These are phyloP conservation scores for Cranoglanis bouderius DNA, from an alignment of 2,113 vertebrate species.

Conservation along the genomic window DNA sequence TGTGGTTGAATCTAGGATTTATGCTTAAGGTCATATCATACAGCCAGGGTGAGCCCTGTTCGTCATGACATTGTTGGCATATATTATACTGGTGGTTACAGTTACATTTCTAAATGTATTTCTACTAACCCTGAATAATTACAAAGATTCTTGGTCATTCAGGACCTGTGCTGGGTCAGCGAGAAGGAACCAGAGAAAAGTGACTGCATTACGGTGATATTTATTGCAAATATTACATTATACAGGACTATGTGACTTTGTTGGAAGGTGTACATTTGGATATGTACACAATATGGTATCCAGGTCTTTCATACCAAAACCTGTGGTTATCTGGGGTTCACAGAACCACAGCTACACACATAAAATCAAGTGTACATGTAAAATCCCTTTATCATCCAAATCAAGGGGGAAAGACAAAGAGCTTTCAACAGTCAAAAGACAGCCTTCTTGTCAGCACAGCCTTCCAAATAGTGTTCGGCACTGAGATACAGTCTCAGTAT, in stretches of 20 bases:
- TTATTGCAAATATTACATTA: neutral
- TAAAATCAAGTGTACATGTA: no score
- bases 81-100: neutral
- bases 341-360: no score
- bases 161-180: neutral
- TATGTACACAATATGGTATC: neutral
- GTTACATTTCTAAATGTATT: neutral
- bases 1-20: neutral
- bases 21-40: neutral
- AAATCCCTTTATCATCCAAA: neutral
- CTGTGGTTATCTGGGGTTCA: no score
- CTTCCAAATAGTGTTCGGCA: no score
- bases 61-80: neutral
- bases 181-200: neutral
- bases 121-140: neutral
- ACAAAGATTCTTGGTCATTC: neutral
- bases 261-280: neutral
- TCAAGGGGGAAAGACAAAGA: neutral
- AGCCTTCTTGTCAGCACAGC: no score
- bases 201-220: no score
- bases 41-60: no score
- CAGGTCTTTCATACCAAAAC: neutral
- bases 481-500: no score
- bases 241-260: no score
- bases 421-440: neutral